Percentiles rank a stretch among this genome's conserved stretches.
phyloP scores from a whole-genome alignment of 2,797 vertebrate genomes.

The Thamnophis elegans region DNA sequence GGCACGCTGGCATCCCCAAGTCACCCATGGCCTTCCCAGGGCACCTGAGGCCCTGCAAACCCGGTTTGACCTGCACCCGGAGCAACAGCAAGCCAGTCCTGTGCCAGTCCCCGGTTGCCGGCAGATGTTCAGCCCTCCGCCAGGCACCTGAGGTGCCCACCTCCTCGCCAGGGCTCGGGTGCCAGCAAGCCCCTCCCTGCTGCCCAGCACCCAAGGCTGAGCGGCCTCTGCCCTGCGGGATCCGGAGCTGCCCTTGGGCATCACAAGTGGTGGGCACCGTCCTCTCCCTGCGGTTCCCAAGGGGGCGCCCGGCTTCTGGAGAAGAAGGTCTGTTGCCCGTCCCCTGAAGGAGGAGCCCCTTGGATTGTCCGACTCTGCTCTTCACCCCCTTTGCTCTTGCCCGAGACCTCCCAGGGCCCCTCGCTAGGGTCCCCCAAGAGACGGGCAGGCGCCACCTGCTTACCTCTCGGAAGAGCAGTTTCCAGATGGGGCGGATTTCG shows the following conservation, averaged over 20 bases:
- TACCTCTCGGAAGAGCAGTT: slow-evolving; percentile 73
- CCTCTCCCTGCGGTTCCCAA: not conserved
- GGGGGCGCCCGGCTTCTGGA: fast-evolving
- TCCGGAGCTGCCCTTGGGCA: not conserved
- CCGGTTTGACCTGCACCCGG: not conserved
- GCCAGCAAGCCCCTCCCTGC: not conserved
- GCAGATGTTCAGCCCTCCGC: not conserved
- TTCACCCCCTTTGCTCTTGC: not conserved
- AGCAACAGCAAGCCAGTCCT: not conserved
- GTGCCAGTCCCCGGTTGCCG: fast-evolving
- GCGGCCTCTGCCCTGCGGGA: not conserved
- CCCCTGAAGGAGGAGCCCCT: not conserved
- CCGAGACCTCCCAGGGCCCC: not conserved
- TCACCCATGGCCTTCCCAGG: not conserved
- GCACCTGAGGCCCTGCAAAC: not conserved
- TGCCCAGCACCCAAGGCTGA: not conserved
- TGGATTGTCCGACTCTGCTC: not conserved
- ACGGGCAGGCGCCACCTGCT: not conserved
- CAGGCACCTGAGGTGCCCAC: not conserved
- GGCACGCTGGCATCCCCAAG: not conserved
- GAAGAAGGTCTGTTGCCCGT: not conserved
- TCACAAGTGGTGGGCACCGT: not conserved
- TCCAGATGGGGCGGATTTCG: slow-evolving; percentile 71
- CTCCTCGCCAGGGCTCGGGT: not conserved
- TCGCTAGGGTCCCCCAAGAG: not conserved